phyloP scores from a whole-genome alignment of 2,113 vertebrate species.

The Rhabdornis inornatus region DNA sequence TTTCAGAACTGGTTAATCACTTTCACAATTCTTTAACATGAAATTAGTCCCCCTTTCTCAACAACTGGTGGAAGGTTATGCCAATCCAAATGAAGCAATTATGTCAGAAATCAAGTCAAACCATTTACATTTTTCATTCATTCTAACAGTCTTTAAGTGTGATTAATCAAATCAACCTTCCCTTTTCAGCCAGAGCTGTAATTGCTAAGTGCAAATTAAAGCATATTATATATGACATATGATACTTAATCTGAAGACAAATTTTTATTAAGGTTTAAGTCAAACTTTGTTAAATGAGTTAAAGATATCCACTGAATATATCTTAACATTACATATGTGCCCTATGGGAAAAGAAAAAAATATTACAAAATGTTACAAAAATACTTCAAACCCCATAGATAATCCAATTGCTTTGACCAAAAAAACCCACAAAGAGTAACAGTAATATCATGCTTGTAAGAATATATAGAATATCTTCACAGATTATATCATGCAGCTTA shows the following conservation, averaged over 20 bases:
- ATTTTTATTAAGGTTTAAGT: conserved; percentile 56
- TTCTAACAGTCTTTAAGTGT: conserved; percentile 63
- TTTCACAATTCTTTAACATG: conserved; percentile 60
- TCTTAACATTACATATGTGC: not conserved
- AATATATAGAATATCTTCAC: not conserved
- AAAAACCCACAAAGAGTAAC: not conserved
- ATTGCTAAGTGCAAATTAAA: conserved; percentile 73
- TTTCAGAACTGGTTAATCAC: conserved; percentile 58
- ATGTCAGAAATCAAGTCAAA: conserved; percentile 67
- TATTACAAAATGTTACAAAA: not conserved
- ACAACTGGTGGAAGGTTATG: conserved; percentile 36
- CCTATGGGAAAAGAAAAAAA: not conserved
- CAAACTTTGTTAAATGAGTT: conserved; percentile 53
- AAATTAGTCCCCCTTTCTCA: conserved; percentile 49
- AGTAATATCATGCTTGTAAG: not conserved
- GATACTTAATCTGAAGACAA: conserved; percentile 43
- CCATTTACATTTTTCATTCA: conserved; percentile 42
- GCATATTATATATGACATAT: conserved; percentile 56
- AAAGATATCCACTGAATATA: conserved; percentile 10
- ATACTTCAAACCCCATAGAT: not conserved
- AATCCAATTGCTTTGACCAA: not conserved
- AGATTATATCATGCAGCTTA: not conserved
- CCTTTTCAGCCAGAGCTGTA: conserved; percentile 60
- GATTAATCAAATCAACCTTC: conserved; percentile 75
- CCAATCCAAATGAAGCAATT: conserved; percentile 67